Conservation (phyloP, 2,797 vertebrate species). For the Tolypeutes matacus region DNA sequence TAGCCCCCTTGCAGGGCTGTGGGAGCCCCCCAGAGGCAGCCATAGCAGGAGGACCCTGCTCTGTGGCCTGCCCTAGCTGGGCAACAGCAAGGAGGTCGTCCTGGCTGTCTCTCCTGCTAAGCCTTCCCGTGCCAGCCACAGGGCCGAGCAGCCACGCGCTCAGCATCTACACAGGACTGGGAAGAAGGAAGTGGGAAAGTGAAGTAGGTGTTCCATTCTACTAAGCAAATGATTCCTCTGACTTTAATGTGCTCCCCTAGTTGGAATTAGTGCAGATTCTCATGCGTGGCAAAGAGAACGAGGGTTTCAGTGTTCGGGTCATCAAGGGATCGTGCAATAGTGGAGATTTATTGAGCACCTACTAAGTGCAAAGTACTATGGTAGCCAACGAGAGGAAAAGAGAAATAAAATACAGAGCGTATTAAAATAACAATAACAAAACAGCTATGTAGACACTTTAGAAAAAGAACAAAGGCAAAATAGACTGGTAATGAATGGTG, state of each 20-base stretch:
- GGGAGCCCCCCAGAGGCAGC: conserved; percentile 28
- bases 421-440: conserved; percentile 3
- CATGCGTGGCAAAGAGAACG: background rate
- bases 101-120: conserved; percentile 87
- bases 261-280: background rate
- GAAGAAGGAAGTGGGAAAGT: conserved; percentile 61
- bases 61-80: conserved; percentile 84
- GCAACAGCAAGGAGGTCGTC: conserved; percentile 87
- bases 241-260: background rate
- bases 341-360: background rate
- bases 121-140: conserved; percentile 86
- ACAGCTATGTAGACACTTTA: background rate
- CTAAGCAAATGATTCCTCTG: conserved; percentile 10
- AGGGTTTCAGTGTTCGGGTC: background rate
- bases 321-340: background rate
- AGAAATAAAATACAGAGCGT: background rate
- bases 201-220: conserved; percentile 51
- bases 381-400: background rate
- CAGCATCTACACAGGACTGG: conserved; percentile 80
- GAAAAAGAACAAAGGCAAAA: conserved; percentile 47
- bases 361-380: background rate
- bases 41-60: conserved; percentile 72
- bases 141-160: conserved; percentile 86
- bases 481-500: background rate
- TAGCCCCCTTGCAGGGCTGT: background rate